These are phyloP conservation scores for Galerucella calmariensis DNA, from an alignment of 2,888 invertebrate species.

Conservation along the genomic window DNA sequence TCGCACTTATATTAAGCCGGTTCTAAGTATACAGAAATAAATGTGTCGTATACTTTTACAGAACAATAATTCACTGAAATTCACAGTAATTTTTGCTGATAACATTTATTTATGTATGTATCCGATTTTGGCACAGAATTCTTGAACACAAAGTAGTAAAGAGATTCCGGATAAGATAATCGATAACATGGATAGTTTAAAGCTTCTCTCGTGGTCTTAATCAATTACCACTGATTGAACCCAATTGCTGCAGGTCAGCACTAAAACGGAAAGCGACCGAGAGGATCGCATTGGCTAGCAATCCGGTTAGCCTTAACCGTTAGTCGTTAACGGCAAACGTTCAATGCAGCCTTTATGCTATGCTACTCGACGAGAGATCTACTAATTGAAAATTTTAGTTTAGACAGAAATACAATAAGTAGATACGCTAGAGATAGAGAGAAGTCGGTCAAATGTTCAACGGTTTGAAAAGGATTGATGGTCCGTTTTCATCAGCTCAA, in stretches of 20 bases:
- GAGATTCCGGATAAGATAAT: constrained; percentile 46
- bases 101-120: constrained; percentile 1
- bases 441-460: constrained; percentile 10
- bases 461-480: constrained; percentile 12
- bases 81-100: background rate
- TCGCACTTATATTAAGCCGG: too few relatives aligned
- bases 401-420: constrained; percentile 22
- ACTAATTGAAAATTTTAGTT: constrained; percentile 33
- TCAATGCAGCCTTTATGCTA: constrained; percentile 31
- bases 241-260: constrained; percentile 61
- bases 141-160: constrained; percentile 42
- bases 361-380: constrained; percentile 19
- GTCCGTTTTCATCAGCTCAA: background rate
- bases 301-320: constrained; percentile 40
- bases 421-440: constrained; percentile 8
- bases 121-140: background rate
- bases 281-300: constrained; percentile 41
- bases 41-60: too few relatives aligned
- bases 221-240: constrained; percentile 65
- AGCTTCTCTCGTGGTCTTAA: constrained; percentile 60
- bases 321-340: constrained; percentile 29
- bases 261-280: constrained; percentile 45
- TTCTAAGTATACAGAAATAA: too few relatives aligned
- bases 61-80: background rate
- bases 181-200: constrained; percentile 59